phyloP scores from a whole-genome alignment of 2,113 vertebrate species.

The Bufo gargarizans region DNA sequence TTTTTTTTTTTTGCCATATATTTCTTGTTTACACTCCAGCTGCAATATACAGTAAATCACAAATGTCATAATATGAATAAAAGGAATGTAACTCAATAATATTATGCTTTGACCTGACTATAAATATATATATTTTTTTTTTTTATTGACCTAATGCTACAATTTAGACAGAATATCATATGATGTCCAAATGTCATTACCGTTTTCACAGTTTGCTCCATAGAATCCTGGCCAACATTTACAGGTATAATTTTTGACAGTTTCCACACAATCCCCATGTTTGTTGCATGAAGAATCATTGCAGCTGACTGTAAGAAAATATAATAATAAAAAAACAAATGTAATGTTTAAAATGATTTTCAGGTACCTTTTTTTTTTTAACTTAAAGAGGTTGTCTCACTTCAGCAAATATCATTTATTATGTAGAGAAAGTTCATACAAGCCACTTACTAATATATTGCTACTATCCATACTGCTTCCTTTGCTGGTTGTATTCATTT shows the following conservation, averaged over 20 bases:
- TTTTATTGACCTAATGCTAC: neutral
- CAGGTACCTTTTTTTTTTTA: neutral
- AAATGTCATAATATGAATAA: no score
- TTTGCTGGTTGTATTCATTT: no score
- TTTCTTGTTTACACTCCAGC: no score
- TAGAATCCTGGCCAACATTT: conserved; percentile 81
- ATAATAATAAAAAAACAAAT: conserved; percentile 11
- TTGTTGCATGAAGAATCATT: conserved; percentile 70
- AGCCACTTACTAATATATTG: no score
- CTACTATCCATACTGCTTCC: no score
- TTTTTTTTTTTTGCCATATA: no score
- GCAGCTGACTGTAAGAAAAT: conserved; percentile 78
- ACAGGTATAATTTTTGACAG: conserved; percentile 83
- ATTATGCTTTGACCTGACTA: neutral
- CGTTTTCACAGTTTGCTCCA: conserved; percentile 75
- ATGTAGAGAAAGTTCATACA: no score
- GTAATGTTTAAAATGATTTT: neutral
- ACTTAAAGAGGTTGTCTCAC: no score
- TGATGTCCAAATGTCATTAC: conserved; percentile 67
- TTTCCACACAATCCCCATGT: conserved; percentile 85
- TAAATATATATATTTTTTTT: neutral
- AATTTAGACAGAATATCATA: neutral
- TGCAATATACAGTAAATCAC: no score
- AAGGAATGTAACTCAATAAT: neutral
- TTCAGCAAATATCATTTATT: no score